Evolutionary conservation across 2,113 vertebrate species (phyloP).

Genomic region (Hydrochoerus hydrochaeris): DNA sequence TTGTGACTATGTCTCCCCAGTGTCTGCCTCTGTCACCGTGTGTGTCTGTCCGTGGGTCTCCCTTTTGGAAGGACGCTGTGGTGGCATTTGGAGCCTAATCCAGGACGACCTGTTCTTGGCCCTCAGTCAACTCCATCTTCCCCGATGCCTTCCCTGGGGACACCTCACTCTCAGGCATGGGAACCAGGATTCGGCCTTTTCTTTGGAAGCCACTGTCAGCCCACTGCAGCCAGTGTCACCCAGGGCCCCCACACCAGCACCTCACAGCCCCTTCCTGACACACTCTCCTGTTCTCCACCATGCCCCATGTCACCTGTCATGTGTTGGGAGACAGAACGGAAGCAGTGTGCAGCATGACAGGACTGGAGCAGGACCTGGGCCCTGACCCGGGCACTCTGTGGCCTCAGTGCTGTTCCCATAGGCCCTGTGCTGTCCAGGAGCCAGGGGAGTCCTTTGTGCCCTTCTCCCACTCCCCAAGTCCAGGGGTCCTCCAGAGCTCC

Average conservation of each 20-base stretch:
- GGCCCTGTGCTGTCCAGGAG: not conserved
- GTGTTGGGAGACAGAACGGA: rapidly evolving
- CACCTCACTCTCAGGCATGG: rapidly evolving
- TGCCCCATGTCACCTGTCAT: rapidly evolving
- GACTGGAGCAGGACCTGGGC: rapidly evolving
- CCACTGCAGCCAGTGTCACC: too few species aligned
- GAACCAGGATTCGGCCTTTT: too few species aligned
- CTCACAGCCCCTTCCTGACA: rapidly evolving
- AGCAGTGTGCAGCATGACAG: rapidly evolving
- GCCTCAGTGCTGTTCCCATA: rapidly evolving
- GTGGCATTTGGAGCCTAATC: not conserved
- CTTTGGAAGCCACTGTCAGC: not conserved
- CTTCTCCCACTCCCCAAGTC: not conserved
- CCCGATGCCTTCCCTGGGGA: not conserved
- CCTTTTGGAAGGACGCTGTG: not conserved
- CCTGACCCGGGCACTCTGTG: rapidly evolving
- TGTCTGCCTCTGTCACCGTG: not conserved
- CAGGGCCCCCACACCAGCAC: rapidly evolving
- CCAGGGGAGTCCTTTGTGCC: too few species aligned
- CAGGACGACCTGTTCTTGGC: not conserved
- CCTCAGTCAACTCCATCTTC: not conserved
- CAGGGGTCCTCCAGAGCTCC: rapidly evolving
- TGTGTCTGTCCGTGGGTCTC: not conserved
- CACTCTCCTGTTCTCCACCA: rapidly evolving
- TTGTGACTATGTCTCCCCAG: not conserved